A percentile compares a stretch with the other conserved stretches of the same genome.
phyloP scores from a whole-genome alignment of 2,888 invertebrate genomes.

The Drosophila leonis region DNA sequence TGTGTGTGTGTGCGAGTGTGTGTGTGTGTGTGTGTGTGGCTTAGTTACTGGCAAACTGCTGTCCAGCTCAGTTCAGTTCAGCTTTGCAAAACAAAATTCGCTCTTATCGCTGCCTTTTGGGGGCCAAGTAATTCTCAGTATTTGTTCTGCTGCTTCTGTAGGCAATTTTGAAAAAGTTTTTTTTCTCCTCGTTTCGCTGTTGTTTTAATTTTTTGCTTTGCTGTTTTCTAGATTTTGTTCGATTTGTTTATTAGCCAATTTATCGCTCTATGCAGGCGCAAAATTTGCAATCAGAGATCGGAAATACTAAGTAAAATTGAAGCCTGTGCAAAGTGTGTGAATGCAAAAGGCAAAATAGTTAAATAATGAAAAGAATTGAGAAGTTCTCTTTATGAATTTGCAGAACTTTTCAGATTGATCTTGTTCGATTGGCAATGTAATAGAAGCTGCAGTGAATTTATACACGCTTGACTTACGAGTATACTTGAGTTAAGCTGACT shows the following conservation, averaged over 20 bases:
- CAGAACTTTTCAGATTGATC: no score
- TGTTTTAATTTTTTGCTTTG: slow-evolving; percentile 1
- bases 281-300: slow-evolving; percentile 18
- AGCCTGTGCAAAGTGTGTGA: background rate
- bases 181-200: background rate
- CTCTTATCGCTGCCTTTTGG: slow-evolving; percentile 62
- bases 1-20: slow-evolving; percentile 22
- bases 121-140: slow-evolving; percentile 65
- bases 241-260: slow-evolving; percentile 57
- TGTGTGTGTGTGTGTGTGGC: slow-evolving; percentile 17
- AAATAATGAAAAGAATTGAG: background rate
- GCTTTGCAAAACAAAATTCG: slow-evolving; percentile 52
- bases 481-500: no score
- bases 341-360: background rate
- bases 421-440: background rate
- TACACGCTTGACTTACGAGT: no score
- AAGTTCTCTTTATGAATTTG: background rate
- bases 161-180: slow-evolving; percentile 34
- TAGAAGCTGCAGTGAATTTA: background rate
- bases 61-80: slow-evolving; percentile 28
- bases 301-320: slow-evolving; percentile 12
- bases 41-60: slow-evolving; percentile 39
- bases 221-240: slow-evolving; percentile 35
- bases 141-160: slow-evolving; percentile 48
- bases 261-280: slow-evolving; percentile 36